Base-by-base conservation (phyloP, 2,888 invertebrate species). In the Drosophila suboccidentalis region DNA sequence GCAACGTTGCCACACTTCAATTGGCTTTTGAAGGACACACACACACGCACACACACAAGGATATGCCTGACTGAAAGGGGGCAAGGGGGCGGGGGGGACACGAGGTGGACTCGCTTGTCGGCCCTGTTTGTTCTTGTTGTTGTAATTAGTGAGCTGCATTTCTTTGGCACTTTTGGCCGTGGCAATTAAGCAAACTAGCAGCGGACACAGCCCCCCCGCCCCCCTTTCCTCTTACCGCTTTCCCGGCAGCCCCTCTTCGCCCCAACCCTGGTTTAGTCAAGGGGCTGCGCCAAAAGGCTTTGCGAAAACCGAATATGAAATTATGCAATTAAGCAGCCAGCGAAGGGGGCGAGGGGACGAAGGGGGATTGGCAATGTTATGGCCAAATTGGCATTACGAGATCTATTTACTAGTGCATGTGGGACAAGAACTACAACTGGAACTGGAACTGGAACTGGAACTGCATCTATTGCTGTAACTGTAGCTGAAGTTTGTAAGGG, bases 1-100 rank as follows among this genome's bases (percentile, higher is more conserved):
- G 82, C 86, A 87, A 83, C 80, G 78, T 82, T 82, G 89, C 87
- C 75, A 80, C 84, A 85, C 86, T 85, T 86, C 85, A 87, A 87
- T 87, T 87, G 86, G 77, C 83, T 72, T 81, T 78, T 79, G 83
- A 88, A 88, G 86, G 86, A 86, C 83, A 71, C 55, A 69, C 70
- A 65, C 59, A 59, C 47, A 57, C 46, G 44, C 5, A 26, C 47
- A 57, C 50, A 53, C 22, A 43, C 57, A 71, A 82, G 74, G 85
- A 82, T 68, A 82, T 65, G 82, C 66, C 74, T 51, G 63, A 50
- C 57, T 53, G 53, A 29, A 19, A 57, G 19, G 11, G 32, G 17
- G 1, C 2, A 22, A 22, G 32, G 13, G 5, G 13, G 9, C 3
- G 15, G 10, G 6, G 32, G 11, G 17, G n/a, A n/a, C 22, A 10